A percentile compares a stretch with the other conserved stretches of the same genome.
These are phyloP conservation scores for Volucella inflata DNA, from an alignment of 2,888 invertebrate genomes.

Conservation along the genomic window DNA sequence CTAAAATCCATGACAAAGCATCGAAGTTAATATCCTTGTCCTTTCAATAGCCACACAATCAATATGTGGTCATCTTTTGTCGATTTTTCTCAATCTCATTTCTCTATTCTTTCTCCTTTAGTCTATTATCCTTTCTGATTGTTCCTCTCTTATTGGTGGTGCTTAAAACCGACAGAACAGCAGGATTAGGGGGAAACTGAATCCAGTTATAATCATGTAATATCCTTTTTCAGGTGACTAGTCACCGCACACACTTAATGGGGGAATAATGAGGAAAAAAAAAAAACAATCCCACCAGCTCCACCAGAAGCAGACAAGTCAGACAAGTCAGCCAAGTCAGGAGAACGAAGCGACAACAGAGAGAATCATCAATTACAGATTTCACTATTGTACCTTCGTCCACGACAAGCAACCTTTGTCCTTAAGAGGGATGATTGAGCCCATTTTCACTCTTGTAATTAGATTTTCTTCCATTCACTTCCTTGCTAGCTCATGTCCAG, in stretches of 20 bases:
- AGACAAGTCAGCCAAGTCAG: too few species aligned
- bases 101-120: constrained; percentile 17
- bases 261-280: constrained; percentile 39
- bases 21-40: constrained; percentile 11
- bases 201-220: constrained; percentile 69
- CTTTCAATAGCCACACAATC: constrained; percentile 54
- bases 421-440: constrained; percentile 34
- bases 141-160: constrained; percentile 25
- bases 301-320: not conserved
- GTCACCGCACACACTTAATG: constrained; percentile 58
- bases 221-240: constrained; percentile 69
- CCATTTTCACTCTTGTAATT: constrained; percentile 66
- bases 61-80: constrained; percentile 59
- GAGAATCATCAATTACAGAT: constrained; percentile 71
- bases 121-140: constrained; percentile 55
- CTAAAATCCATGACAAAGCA: constrained; percentile 43
- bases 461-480: constrained; percentile 46
- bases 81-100: constrained; percentile 41
- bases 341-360: constrained; percentile 21
- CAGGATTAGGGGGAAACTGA: constrained; percentile 1
- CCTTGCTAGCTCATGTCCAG: not conserved
- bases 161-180: constrained; percentile 44
- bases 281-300: not conserved
- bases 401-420: constrained; percentile 20
- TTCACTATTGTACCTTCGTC: constrained; percentile 54